Conservation (phyloP, 2,888 invertebrate species). For the Caenorhabditis wallacei region DNA sequence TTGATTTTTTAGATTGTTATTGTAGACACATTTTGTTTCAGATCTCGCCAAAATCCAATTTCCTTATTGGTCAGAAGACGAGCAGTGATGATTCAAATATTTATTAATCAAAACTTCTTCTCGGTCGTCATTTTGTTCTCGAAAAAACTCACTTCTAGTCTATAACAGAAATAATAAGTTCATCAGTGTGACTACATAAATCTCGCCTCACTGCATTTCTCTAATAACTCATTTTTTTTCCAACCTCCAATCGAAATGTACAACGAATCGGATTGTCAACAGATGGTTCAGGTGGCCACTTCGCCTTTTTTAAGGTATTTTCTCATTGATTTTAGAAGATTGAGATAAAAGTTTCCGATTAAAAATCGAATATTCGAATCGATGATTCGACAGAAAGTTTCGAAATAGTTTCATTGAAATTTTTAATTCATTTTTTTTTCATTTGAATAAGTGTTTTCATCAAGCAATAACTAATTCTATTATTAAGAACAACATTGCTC, state of each 20-base stretch:
- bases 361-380: no score
- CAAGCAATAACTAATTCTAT: no score
- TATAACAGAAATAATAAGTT: neutral
- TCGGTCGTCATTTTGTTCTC: neutral
- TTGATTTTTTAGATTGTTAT: neutral
- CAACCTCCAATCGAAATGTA: neutral
- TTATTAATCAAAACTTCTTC: neutral
- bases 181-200: neutral
- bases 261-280: slow-evolving; percentile 27
- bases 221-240: neutral
- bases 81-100: slow-evolving; percentile 11
- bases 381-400: neutral
- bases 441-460: no score
- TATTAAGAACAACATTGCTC: no score
- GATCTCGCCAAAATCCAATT: slow-evolving; percentile 1
- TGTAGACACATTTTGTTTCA: neutral
- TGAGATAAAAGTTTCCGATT: no score
- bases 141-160: no score
- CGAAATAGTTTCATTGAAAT: no score
- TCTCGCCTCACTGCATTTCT: slow-evolving; percentile 13
- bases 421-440: no score
- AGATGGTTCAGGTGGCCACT: slow-evolving; percentile 45
- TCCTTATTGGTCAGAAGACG: slow-evolving; percentile 14
- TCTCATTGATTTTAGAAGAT: neutral
- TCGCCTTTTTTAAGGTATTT: slow-evolving; percentile 26